Conservation (phyloP, 2,113 vertebrate species). For the Nothoprocta pentlandii region DNA sequence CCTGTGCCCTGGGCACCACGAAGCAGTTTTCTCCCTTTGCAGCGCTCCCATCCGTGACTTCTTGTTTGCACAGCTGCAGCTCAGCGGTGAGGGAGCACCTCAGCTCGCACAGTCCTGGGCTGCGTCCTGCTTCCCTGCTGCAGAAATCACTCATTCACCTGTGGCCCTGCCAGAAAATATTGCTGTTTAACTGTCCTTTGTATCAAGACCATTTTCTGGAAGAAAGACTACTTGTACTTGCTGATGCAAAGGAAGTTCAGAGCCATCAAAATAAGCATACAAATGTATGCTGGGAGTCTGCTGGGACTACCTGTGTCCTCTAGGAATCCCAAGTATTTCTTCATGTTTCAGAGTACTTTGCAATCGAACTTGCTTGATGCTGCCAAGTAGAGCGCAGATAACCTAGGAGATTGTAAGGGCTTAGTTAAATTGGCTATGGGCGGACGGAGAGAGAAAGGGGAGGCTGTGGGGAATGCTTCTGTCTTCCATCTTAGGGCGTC, state of each 20-base stretch:
- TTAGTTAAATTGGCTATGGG: neutral
- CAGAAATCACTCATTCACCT: neutral
- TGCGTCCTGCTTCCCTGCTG: neutral
- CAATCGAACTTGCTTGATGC: neutral
- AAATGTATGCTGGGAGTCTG: neutral
- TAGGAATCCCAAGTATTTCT: neutral
- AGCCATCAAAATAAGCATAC: neutral
- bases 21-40: neutral
- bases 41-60: neutral
- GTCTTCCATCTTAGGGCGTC: neutral
- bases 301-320: neutral
- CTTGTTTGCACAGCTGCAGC: neutral
- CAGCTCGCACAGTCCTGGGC: neutral
- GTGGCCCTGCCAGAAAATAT: neutral
- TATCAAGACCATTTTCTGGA: neutral
- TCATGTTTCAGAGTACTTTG: neutral
- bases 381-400: fast-evolving
- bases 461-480: neutral
- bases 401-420: fast-evolving
- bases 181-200: neutral
- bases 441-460: neutral
- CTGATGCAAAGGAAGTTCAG: neutral
- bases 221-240: neutral
- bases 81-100: neutral
- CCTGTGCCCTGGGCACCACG: neutral